These are phyloP conservation scores for Lamproptera curius DNA, from an alignment of 2,888 invertebrate genomes.

Conservation along the genomic window DNA sequence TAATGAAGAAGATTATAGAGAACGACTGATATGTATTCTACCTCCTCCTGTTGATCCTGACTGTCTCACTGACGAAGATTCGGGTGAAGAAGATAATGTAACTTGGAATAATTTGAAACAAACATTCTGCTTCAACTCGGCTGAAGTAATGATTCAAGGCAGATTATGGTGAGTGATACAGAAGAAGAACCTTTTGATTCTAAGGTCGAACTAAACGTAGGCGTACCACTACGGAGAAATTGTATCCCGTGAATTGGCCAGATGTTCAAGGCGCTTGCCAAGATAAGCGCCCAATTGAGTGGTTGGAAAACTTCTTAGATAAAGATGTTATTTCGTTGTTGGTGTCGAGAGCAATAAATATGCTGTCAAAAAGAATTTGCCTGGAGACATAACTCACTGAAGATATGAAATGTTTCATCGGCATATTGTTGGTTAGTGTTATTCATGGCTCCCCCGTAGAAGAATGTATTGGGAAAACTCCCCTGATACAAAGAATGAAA, in stretches of 20 bases:
- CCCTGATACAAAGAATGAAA: no score
- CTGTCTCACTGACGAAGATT: slow-evolving; percentile 27
- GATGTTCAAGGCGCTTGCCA: no score
- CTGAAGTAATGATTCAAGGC: slow-evolving; percentile 26
- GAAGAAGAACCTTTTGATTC: slow-evolving; percentile 21
- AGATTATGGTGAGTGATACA: slow-evolving; percentile 23
- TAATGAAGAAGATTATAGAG: slow-evolving; percentile 15
- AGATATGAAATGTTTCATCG: no score
- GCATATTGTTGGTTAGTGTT: slow-evolving; percentile 30
- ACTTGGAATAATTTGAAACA: no score
- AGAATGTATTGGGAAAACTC: no score
- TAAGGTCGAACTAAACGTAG: slow-evolving; percentile 25
- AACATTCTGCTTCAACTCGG: slow-evolving; percentile 28
- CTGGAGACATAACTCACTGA: no score
- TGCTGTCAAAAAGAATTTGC: slow-evolving; percentile 29
- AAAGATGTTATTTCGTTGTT: slow-evolving; percentile 29
- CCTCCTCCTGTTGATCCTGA: no score
- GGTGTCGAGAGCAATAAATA: slow-evolving; percentile 29
- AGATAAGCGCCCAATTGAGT: no score
- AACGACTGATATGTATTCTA: no score
- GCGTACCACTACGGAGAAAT: slow-evolving; percentile 24
- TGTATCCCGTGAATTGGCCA: no score
- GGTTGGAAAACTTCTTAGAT: slow-evolving; percentile 28
- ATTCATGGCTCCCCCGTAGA: no score
- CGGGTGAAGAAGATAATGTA: no score